Conservation (phyloP, 1,140 invertebrate species). For the Camponotus pennsylvanicus region DNA sequence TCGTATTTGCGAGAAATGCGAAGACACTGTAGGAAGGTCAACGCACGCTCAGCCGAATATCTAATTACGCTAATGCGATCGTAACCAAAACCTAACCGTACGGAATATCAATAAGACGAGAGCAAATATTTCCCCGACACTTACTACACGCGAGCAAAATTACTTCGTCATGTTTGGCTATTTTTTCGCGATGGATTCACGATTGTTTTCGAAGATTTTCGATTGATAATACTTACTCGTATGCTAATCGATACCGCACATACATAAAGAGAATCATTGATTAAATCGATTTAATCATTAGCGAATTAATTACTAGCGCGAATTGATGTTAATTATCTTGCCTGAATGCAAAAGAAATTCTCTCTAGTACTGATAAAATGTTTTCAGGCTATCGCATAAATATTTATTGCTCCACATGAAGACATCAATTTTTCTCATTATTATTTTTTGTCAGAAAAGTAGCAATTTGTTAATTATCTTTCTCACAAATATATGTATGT, state of each 20-base stretch:
- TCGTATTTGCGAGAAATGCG: background rate
- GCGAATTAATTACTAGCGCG: background rate
- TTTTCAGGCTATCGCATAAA: background rate
- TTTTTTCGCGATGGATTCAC: background rate
- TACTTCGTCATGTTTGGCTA: background rate
- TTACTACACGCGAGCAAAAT: background rate
- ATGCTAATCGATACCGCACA: background rate
- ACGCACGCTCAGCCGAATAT: slow-evolving; percentile 27
- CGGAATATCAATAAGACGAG: slow-evolving; percentile 21
- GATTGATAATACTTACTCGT: background rate
- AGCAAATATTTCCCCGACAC: slow-evolving; percentile 12
- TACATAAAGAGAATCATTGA: background rate
- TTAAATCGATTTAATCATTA: background rate
- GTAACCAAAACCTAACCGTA: background rate
- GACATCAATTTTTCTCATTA: background rate
- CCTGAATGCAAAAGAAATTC: background rate
- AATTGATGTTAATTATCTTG: background rate
- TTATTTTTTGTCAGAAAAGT: background rate
- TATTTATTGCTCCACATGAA: background rate
- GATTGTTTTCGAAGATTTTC: background rate
- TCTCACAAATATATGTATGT: background rate
- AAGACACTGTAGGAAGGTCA: slow-evolving; percentile 2
- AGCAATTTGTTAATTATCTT: background rate
- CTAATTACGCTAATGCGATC: slow-evolving; percentile 50
- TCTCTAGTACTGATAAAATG: background rate